Base-by-base conservation (phyloP, 2,888 invertebrate genomes). In the Camptogramma bilineatum region DNA sequence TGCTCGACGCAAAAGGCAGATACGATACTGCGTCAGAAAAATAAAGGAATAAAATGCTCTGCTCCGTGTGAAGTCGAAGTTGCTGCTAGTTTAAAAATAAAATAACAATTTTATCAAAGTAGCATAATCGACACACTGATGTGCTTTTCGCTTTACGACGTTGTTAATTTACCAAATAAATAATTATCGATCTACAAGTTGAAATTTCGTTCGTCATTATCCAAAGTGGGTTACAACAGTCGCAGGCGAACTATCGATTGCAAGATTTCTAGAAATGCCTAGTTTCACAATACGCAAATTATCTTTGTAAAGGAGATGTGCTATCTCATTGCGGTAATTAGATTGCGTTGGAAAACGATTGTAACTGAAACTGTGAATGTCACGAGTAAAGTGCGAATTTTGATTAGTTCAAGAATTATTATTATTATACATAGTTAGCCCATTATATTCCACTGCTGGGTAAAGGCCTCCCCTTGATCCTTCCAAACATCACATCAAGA, bases 281-380 rank as follows among this genome's bases (percentile, higher is more conserved):
- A 34, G 57, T 72, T 72, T 70, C 68, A 68, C 64, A 70, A 72
- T 56, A 53, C 10, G 28, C 66, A 46, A 64, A 66, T 59, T 70
- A 68, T 62, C 60, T 61, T n/a, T 39, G 24, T 57, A 42, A 52
- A 51, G 59, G 57, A 61, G 58, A 68, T 62, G 63, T 61, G 52
- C 58, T 58, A 69, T 60, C 58, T 69, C 64, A 64, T 68, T 64
- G 48, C 47, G 13, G 64, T 69, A 70, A 70, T 69, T 67, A 68
- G 56, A 58, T 47, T 55, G 50, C 24, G 66, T 65, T 72, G 46
- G 21, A 65, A 62, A 69, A 70, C 61, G 50, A 58, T 62, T 71
- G 44, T 47, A 48, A 28, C 39, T 42, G 16, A 39, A n/a, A 56
- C 16, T 42, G 17, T 44, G 42, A 54, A 31, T 34, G 46, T 46